Base-by-base conservation (phyloP, 2,797 vertebrate species). In the Otolemur crassicaudatus region DNA sequence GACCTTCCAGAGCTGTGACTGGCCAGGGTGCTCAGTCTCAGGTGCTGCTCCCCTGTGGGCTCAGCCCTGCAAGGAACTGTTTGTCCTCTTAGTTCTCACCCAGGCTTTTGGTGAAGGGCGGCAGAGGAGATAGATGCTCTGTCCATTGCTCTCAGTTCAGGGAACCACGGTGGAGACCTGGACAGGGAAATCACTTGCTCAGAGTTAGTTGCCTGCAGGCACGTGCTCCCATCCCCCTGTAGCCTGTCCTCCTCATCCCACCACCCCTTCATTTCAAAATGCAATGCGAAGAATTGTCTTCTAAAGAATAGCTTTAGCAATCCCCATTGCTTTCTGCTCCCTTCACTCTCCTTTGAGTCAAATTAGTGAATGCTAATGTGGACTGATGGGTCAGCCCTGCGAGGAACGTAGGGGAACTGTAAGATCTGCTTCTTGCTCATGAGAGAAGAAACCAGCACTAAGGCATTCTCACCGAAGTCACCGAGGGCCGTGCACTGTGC, bases 351-450 rank as follows among this genome's bases (percentile, higher is more conserved):
- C 80, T 94, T 95, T n/a, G 43, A 37, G 82, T 92, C 90, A 97
- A 95, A 81, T 92, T 63, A 89, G 91, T 77, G 91, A 53, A 73
- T 94, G 94, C 86, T 96, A 69, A 91, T 96, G 94, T 88, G 82
- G 88, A 60, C 91, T 72, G 93, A 89, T 49, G 60, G 86, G 88
- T 60, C 81, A 79, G 60, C 27, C 6, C 91, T 12, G 53, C 34
- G 79, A 94, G 73, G 82, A 88, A 60, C 87, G n/a, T 27, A 3
- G 17, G 40, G 56, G 73, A 29, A 14, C 31, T 17, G 22, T 9
- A 29, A 29, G 72, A 22, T 23, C 79, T 67, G 76, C 16, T 49
- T 83, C 75, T 60, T 84, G 80, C 46, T 83, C 40, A 0, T 0
- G 31, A 61, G n/a, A 56, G 27, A 63, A 56, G 87, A 87, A 83